Conservation (phyloP, 2,113 vertebrate genomes). For the Eublepharis macularius region DNA sequence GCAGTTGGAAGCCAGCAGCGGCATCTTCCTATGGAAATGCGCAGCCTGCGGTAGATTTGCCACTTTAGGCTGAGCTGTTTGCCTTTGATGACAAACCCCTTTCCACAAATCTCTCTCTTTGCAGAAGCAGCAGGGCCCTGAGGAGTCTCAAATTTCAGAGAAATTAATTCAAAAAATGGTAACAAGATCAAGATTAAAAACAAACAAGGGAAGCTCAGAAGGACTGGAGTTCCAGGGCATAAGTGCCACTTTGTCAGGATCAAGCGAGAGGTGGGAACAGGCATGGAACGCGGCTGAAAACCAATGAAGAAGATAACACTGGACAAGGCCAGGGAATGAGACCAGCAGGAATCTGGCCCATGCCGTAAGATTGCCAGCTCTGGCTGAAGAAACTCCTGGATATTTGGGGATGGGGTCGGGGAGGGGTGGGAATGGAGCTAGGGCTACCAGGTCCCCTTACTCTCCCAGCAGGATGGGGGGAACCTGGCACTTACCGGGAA, state of each 20-base stretch:
- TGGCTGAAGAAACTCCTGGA: too few species aligned
- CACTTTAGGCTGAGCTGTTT: neutral
- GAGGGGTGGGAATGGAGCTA: too few species aligned
- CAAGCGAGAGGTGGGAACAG: neutral
- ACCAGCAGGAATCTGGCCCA: neutral
- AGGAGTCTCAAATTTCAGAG: neutral
- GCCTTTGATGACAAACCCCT: neutral
- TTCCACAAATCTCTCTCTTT: neutral
- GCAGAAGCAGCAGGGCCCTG: neutral
- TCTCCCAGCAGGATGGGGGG: too few species aligned
- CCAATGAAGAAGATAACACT: neutral
- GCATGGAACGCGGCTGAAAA: neutral
- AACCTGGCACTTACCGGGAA: too few species aligned
- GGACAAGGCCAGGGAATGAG: neutral
- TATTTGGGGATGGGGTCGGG: too few species aligned
- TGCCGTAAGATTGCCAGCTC: too few species aligned
- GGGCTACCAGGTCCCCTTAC: too few species aligned
- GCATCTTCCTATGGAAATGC: neutral
- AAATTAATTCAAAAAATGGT: neutral
- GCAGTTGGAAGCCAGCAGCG: neutral
- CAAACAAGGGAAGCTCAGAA: neutral
- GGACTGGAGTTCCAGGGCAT: neutral
- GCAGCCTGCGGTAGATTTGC: rapidly evolving
- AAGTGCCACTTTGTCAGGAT: neutral
- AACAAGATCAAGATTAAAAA: neutral